phyloP scores from a whole-genome alignment of 2,888 invertebrate species.

The Dicranocentrus wangi region DNA sequence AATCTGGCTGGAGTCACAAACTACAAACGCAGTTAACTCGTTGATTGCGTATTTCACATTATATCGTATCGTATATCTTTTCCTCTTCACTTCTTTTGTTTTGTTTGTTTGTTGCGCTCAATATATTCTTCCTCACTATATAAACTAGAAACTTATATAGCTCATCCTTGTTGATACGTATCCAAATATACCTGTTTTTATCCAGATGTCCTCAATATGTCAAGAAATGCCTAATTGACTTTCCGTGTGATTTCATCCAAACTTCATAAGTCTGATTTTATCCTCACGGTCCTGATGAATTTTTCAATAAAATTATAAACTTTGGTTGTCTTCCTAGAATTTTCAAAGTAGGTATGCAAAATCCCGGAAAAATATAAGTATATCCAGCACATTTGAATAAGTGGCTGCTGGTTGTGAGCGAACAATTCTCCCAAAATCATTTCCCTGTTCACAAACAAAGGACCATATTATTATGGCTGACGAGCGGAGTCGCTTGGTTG shows the following conservation, averaged over 20 bases:
- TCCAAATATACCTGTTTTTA: not conserved
- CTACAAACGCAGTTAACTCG: slow-evolving; percentile 1
- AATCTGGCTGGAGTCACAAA: not conserved
- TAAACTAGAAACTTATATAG: not conserved
- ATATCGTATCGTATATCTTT: not conserved
- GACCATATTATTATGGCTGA: too few species aligned
- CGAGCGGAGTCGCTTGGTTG: too few species aligned
- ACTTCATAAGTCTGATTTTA: slow-evolving; percentile 19
- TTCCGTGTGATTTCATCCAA: not conserved
- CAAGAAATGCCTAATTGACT: not conserved
- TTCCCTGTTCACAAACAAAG: too few species aligned
- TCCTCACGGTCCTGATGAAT: slow-evolving; percentile 1
- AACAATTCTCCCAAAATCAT: not conserved
- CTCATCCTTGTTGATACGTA: not conserved
- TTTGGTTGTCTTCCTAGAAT: not conserved
- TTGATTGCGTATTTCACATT: not conserved
- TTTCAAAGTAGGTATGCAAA: not conserved
- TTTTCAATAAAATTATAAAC: slow-evolving; percentile 21
- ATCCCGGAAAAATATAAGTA: too few species aligned
- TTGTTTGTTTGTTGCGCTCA: not conserved
- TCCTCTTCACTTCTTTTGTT: not conserved
- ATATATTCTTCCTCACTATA: not conserved
- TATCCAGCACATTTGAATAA: too few species aligned
- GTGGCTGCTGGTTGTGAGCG: not conserved
- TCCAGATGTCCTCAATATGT: not conserved